These are phyloP conservation scores for Redunca redunca DNA, from an alignment of 2,113 vertebrate species.

Conservation along the genomic window DNA sequence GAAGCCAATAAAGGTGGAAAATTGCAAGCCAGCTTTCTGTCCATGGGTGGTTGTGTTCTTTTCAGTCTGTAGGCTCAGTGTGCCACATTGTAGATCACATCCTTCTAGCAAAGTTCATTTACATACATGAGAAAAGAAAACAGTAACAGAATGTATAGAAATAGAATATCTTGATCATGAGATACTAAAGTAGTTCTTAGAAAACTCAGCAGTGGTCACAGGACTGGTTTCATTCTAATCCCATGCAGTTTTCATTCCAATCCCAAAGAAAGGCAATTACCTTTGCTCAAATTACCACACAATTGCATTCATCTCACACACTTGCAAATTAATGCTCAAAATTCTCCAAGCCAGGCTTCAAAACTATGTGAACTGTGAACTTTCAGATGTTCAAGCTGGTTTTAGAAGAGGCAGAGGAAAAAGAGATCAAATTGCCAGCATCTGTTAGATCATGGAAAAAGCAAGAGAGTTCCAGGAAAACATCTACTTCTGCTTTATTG, in stretches of 20 bases:
- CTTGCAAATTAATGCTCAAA: not conserved
- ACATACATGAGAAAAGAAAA: not conserved
- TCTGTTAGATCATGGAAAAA: not conserved
- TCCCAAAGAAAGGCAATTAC: not conserved
- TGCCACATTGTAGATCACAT: not conserved
- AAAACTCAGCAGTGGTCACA: not conserved
- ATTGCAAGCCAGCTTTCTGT: not conserved
- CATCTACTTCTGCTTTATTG: not conserved
- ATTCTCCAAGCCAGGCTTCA: not conserved
- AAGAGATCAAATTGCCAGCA: not conserved
- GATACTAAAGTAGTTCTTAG: not conserved
- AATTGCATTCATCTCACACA: not conserved
- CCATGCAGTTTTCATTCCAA: not conserved
- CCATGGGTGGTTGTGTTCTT: not conserved
- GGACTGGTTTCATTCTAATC: not conserved
- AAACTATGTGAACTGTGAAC: not conserved
- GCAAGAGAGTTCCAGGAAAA: not conserved
- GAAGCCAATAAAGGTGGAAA: conserved; percentile 10
- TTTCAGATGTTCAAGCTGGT: not conserved
- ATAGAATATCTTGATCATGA: not conserved
- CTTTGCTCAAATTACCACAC: not conserved
- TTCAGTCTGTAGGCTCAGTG: not conserved
- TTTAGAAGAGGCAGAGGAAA: not conserved
- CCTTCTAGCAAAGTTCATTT: conserved; percentile 12
- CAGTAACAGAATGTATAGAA: not conserved